phyloP scores from a whole-genome alignment of 1,140 invertebrate genomes.

The Sycobia sp. region DNA sequence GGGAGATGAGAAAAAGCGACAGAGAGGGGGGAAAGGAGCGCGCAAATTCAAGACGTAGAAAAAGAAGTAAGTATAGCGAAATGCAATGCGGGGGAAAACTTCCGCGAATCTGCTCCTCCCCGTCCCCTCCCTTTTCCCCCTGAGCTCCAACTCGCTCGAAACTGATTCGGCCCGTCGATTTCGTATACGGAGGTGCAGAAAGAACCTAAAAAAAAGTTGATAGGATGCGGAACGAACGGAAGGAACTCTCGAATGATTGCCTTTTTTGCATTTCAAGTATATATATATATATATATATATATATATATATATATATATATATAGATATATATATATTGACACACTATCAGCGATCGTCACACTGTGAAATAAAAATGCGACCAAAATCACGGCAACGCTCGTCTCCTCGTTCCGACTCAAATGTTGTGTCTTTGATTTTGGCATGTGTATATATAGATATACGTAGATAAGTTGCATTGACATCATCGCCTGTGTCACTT shows the following conservation, averaged over 20 bases:
- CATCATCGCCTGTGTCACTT: no score
- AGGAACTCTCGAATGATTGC: conserved; percentile 25
- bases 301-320: no score
- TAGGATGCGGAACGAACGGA: conserved; percentile 20
- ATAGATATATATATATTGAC: no score
- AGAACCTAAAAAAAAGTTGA: conserved; percentile 34
- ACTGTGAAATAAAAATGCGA: no score
- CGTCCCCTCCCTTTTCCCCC: no score
- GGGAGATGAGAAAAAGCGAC: conserved; percentile 31
- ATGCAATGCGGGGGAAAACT: conserved; percentile 15
- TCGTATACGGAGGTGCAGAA: conserved; percentile 28
- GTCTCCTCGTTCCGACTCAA: no score
- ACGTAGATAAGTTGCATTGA: no score
- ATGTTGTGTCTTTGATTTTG: no score
- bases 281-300: no score
- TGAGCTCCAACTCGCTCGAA: conserved; percentile 9
- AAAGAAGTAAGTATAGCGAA: conserved; percentile 9
- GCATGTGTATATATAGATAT: no score
- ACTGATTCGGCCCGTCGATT: conserved; percentile 37
- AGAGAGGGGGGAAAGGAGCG: background rate
- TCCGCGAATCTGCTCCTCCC: conserved; percentile 12
- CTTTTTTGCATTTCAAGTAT: conserved; percentile 32
- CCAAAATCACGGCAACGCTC: no score
- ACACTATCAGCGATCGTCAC: no score
- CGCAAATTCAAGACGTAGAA: conserved; percentile 15